Evolutionary conservation across 2,113 vertebrate genomes (phyloP).

Genomic region (Tiliqua scincoides): DNA sequence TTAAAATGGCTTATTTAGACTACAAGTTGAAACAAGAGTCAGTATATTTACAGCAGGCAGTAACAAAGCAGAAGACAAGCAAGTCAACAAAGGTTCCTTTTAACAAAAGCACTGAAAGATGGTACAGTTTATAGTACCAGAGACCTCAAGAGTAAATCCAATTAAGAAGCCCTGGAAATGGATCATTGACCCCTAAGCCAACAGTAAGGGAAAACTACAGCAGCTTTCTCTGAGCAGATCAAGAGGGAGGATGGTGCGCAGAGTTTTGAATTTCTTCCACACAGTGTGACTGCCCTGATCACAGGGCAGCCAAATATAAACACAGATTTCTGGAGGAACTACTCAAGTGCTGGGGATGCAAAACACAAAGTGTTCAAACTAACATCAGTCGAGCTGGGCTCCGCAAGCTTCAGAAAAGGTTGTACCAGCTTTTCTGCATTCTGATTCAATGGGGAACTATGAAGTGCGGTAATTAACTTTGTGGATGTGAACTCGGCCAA

Average conservation of each 20-base stretch:
- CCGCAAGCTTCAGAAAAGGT: neutral
- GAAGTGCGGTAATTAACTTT: neutral
- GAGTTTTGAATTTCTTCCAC: constrained; percentile 42
- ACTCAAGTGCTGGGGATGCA: neutral
- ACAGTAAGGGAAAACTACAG: constrained; percentile 44
- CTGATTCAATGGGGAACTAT: neutral
- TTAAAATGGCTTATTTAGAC: constrained; percentile 42
- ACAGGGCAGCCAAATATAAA: constrained; percentile 34
- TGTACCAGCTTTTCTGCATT: neutral
- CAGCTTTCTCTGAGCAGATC: constrained; percentile 33
- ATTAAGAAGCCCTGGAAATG: constrained; percentile 46
- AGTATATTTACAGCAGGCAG: constrained; percentile 27
- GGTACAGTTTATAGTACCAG: constrained; percentile 33
- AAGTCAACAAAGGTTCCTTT: constrained; percentile 50
- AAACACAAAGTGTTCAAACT: neutral
- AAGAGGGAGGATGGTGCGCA: constrained; percentile 24
- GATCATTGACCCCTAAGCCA: constrained; percentile 39
- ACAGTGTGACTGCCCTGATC: constrained; percentile 22
- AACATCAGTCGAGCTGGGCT: neutral
- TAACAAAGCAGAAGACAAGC: constrained; percentile 45
- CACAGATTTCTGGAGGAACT: neutral
- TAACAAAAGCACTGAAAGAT: constrained; percentile 51
- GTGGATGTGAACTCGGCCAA: neutral
- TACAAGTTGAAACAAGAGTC: constrained; percentile 28
- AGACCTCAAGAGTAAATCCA: constrained; percentile 58